Evolutionary conservation across 2,888 invertebrate species (phyloP).

Genomic region (Aphodius granarius): DNA sequence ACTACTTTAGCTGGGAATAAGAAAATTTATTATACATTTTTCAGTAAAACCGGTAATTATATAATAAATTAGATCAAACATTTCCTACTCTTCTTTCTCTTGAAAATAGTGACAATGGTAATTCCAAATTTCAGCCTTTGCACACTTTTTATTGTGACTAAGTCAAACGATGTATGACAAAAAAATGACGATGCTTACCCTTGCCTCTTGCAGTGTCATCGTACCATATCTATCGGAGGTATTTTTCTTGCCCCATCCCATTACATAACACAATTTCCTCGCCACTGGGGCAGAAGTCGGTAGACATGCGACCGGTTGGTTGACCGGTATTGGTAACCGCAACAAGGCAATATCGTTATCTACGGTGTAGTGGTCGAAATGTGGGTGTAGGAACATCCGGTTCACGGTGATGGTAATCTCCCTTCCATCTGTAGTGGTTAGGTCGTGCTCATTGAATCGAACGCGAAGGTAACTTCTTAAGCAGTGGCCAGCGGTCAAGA

Average conservation of each 20-base stretch:
- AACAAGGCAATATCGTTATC: conserved; percentile 91
- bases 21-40: no score
- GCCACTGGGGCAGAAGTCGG: conserved; percentile 71
- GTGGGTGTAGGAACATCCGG: conserved; percentile 78
- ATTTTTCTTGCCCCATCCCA: conserved; percentile 90
- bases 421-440: conserved; percentile 71
- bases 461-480: conserved; percentile 76
- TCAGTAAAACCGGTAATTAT: no score
- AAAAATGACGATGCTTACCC: conserved; percentile 62
- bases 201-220: conserved; percentile 82
- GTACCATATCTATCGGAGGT: conserved; percentile 79
- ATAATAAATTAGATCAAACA: no score
- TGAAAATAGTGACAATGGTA: no score
- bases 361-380: conserved; percentile 85
- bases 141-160: no score
- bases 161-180: not conserved
- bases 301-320: conserved; percentile 67
- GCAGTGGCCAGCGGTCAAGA: conserved; percentile 87
- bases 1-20: not conserved
- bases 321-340: conserved; percentile 58
- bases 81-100: no score
- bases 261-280: conserved; percentile 75
- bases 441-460: conserved; percentile 84
- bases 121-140: no score
- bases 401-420: conserved; percentile 77